Conservation (phyloP, 1,140 invertebrate species). For the Caenorhabditis remanei region DNA sequence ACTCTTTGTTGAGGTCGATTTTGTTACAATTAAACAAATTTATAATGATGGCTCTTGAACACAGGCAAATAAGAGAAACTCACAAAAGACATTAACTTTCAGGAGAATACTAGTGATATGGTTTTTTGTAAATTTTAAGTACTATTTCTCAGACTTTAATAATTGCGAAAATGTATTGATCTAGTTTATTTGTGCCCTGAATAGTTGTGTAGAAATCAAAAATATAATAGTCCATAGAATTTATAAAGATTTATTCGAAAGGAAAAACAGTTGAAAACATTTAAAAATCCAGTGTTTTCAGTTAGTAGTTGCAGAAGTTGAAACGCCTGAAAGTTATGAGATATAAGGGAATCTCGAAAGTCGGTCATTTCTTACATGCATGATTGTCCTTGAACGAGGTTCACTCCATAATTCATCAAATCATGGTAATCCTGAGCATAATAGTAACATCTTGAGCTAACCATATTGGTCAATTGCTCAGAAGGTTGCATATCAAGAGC, state of each 20-base stretch:
- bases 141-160: no score
- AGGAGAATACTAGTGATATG: no score
- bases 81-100: no score
- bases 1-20: no score
- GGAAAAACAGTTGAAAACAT: not conserved
- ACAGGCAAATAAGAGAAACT: no score
- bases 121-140: no score
- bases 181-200: no score
- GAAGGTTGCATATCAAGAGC: slow-evolving; percentile 35
- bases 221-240: no score
- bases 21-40: no score
- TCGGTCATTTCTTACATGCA: slow-evolving; percentile 43
- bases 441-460: slow-evolving; percentile 34
- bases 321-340: not conserved
- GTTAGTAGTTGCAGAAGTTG: slow-evolving; percentile 38
- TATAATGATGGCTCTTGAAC: no score
- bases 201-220: no score
- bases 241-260: not conserved
- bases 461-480: slow-evolving; percentile 45
- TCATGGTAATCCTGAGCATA: slow-evolving; percentile 24
- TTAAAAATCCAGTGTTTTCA: not conserved
- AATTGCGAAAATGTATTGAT: no score
- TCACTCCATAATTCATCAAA: slow-evolving; percentile 53
- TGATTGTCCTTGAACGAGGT: slow-evolving; percentile 56
- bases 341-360: not conserved